A percentile compares a stretch with the other conserved stretches of the same genome.
Evolutionary conservation across 2,888 invertebrate species (phyloP).

Genomic region (Nycteola revayana): DNA sequence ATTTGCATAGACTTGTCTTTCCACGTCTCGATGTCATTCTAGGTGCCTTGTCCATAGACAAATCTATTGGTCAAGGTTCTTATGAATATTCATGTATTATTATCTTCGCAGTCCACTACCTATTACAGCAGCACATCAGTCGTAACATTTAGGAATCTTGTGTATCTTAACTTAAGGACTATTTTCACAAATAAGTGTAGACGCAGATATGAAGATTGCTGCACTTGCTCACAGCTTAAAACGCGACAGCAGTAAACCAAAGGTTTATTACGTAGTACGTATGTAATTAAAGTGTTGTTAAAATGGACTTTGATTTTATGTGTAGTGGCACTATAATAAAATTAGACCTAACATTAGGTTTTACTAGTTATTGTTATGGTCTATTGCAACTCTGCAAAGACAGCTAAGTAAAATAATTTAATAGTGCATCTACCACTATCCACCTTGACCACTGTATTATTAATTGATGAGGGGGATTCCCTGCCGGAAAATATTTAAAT

Average conservation of each 20-base stretch:
- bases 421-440: too few species aligned
- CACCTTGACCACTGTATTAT: too few species aligned
- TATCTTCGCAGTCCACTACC: too few species aligned
- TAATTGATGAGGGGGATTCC: too few species aligned
- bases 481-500: too few species aligned
- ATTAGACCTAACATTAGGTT: slow-evolving; percentile 15
- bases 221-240: slow-evolving; percentile 38
- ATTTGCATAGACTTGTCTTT: slow-evolving; percentile 47
- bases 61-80: slow-evolving; percentile 60
- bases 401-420: not conserved
- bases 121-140: too few species aligned
- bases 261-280: slow-evolving; percentile 24
- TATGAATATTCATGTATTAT: slow-evolving; percentile 53
- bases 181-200: too few species aligned
- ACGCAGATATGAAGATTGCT: slow-evolving; percentile 7
- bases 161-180: too few species aligned
- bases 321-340: slow-evolving; percentile 7
- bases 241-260: slow-evolving; percentile 22
- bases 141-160: too few species aligned
- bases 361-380: not conserved
- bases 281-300: slow-evolving; percentile 11
- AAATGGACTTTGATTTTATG: slow-evolving; percentile 18
- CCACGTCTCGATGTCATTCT: slow-evolving; percentile 25
- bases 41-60: slow-evolving; percentile 32
- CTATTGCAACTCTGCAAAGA: not conserved